phyloP scores from a whole-genome alignment of 2,113 vertebrate species.

The Galeopterus variegatus region DNA sequence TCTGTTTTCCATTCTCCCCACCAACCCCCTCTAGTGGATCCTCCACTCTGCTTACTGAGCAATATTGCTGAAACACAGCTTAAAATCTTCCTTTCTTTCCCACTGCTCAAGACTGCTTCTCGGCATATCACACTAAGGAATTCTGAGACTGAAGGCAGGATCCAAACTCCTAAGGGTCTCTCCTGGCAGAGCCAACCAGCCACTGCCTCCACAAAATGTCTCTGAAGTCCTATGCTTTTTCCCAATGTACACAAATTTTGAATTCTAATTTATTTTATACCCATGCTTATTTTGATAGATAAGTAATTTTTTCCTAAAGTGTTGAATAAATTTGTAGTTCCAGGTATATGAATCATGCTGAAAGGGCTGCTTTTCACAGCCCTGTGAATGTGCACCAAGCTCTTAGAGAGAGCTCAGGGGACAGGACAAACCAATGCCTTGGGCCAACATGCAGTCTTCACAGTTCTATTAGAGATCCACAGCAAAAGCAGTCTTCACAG shows the following conservation, averaged over 20 bases:
- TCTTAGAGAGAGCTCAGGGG: not conserved
- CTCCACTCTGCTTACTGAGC: too few species aligned
- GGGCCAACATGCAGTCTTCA: not conserved
- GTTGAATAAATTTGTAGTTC: not conserved
- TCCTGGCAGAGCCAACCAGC: not conserved
- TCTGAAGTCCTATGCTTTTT: not conserved
- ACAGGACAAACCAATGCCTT: not conserved
- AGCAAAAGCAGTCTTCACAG: not conserved
- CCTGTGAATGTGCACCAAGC: not conserved
- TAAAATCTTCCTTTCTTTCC: not conserved
- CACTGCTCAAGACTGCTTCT: not conserved
- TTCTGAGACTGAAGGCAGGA: not conserved
- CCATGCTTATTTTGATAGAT: not conserved
- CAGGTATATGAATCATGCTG: not conserved
- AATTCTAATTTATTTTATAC: not conserved
- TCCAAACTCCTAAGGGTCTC: not conserved
- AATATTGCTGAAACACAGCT: not conserved
- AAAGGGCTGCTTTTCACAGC: not conserved
- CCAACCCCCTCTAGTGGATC: not conserved
- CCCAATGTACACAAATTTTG: not conserved
- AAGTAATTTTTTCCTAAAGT: not conserved
- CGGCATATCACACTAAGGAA: not conserved
- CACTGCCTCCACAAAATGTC: not conserved
- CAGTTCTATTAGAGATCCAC: not conserved
- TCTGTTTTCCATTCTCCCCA: not conserved